Evolutionary conservation across 2,797 vertebrate genomes (phyloP), one percentile per base, ranked within the genome.

Genomic region (Diplodus sargus): DNA sequence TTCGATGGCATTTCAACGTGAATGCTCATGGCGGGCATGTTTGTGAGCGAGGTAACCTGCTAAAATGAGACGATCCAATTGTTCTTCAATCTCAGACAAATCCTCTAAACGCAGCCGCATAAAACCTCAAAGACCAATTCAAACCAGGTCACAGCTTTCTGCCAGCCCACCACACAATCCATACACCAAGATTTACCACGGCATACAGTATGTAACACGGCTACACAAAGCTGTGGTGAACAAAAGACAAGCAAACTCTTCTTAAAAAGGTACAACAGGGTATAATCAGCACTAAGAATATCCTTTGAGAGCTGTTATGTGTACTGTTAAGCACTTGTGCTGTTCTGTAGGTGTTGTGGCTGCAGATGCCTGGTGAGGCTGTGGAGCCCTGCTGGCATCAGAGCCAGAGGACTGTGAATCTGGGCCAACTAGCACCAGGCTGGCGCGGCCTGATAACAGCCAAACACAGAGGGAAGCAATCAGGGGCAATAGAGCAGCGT

Each of bases 391-490:
- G 71, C 70, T 83, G 77, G 74, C 87, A 77, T 74, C 30, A 6
- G 56, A 75, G 83, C 75, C 79, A 76, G 51, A 68, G 63, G 73
- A 74, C 56, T 54, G 61, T 51, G 72, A 85, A 76, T 62, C n/a
- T 69, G 71, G 70, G 76, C 80, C 90, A 91, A 83, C 69, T 45
- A 71, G 75, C 81, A 62, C 81, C 76, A 47, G 61, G 84, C 92
- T 93, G 90, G 73, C 10, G 22, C 79, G 25, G 78, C 51, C 77
- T 86, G 92, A 94, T 94, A 94, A 94, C 86, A 88, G 74, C 77
- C 77, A 34, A 70, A 66, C 84, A 75, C 73, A 60, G 54, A 52
- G 56, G 66, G 65, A 62, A 53, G 85, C 59, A 61, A 77, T 76
- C 52, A n/a, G 61, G 59, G 76, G 52, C 57, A 82, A 74, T 0